Evolutionary conservation across 2,888 invertebrate genomes (phyloP).

Genomic region (Nowickia ferox): DNA sequence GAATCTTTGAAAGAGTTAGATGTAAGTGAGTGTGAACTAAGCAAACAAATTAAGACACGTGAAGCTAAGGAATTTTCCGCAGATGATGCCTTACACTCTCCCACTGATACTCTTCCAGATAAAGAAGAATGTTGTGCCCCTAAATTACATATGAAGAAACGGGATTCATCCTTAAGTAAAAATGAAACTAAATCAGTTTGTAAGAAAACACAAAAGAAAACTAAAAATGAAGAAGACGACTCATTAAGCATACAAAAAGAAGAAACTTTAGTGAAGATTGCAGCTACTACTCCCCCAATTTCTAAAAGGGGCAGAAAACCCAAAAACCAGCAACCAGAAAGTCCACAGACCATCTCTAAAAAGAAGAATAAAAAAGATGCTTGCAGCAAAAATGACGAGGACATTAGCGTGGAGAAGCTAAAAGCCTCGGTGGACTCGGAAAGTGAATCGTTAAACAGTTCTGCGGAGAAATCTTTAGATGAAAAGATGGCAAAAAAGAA

Average conservation of each 20-base stretch:
- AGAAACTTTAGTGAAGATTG: conserved; percentile 15
- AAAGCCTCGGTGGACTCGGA: conserved; percentile 14
- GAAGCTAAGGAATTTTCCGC: conserved; percentile 15
- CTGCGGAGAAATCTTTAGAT: conserved; percentile 50
- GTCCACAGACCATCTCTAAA: conserved; percentile 41
- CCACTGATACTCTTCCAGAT: not conserved
- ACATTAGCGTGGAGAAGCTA: not conserved
- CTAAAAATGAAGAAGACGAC: conserved; percentile 50
- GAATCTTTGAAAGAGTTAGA: not conserved
- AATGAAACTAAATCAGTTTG: conserved; percentile 42
- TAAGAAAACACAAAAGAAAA: conserved; percentile 48
- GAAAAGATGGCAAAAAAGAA: conserved; percentile 73
- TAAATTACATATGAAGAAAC: conserved; percentile 51
- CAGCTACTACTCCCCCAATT: conserved; percentile 32
- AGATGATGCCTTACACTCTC: not conserved
- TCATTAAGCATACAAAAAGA: conserved; percentile 9
- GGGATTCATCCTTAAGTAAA: conserved; percentile 50
- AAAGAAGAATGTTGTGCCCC: conserved; percentile 37
- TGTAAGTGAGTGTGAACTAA: not conserved
- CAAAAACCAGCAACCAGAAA: conserved; percentile 57
- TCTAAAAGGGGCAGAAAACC: conserved; percentile 67
- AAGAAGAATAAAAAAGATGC: conserved; percentile 55
- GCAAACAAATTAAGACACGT: conserved; percentile 27
- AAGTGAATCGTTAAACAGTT: conserved; percentile 8
- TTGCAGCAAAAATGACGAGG: not conserved